Base-by-base conservation (phyloP, 1,140 invertebrate genomes). In the Drosophila subpulchrella region DNA sequence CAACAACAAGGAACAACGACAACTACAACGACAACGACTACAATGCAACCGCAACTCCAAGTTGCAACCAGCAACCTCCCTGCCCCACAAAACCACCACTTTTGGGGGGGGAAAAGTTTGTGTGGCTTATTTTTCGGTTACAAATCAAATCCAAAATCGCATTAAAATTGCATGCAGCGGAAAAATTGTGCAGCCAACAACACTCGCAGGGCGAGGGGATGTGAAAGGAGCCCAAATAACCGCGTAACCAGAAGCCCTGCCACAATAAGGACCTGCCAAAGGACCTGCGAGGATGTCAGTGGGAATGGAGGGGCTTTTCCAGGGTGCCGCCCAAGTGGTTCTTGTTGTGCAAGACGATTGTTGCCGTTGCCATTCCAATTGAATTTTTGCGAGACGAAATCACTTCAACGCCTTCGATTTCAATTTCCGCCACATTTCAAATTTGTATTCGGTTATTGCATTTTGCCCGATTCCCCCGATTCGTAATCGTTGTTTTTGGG, bases 321-420 rank as follows among this genome's bases (percentile, higher is more conserved):
- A 20, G 12, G 34, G 42, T 63, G 57, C 41, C 36, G 42, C 38
- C 41, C 24, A 41, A 61, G 56, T 36, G 32, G 48, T 42, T 46
- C n/a, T 41, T 75, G 63, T 70, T 71, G 74, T 79, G 56, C 70
- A 71, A 65, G 59, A 66, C 83, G 72, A 75, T 82, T 68, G 44
- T 48, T 51, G 50, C 53, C 47, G 63, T 61, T 71, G 67, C 71
- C 53, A 74, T 65, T 83, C 58, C 76, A 88, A 88, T 88, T 89
- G 84, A 84, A 81, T 81, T 83, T 89, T 89, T 75, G 84, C 81
- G 84, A 84, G 84, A 89, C 84, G 77, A 89, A 89, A 89, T 89
- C 84, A 89, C 84, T 89, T 89, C 84, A 89, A 89, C 84, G 84
- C 84, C 84, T 89, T 89, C 80, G 80, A 89, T 89, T 89, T 89